These are phyloP conservation scores for Brachyopa scutellaris DNA, from an alignment of 2,888 invertebrate species.

Conservation along the genomic window DNA sequence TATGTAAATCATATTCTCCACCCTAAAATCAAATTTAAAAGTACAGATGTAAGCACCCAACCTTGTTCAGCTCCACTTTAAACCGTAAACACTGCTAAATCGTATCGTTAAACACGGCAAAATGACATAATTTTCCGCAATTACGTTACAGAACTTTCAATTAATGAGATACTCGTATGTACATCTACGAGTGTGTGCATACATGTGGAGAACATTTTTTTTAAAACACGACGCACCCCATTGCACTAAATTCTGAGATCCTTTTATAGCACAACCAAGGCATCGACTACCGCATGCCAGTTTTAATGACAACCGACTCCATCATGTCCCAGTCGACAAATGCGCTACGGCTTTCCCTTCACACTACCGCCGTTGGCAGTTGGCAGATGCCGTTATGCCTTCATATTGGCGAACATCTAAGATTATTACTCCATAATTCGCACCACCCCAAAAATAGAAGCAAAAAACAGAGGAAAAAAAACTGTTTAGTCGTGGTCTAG, in stretches of 20 bases:
- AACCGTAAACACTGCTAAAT: neutral
- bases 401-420: constrained; percentile 29
- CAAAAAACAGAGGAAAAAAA: constrained; percentile 38
- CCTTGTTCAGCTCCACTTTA: neutral
- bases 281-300: constrained; percentile 66
- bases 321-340: constrained; percentile 61
- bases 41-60: neutral
- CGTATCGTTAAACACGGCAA: neutral
- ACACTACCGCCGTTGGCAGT: neutral
- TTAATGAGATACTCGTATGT: no score
- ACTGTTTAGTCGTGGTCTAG: constrained; percentile 56
- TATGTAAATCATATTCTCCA: no score
- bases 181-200: no score
- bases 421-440: constrained; percentile 67
- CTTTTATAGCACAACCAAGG: constrained; percentile 58
- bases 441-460: constrained; percentile 66
- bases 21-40: no score
- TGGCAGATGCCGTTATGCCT: neutral
- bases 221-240: no score
- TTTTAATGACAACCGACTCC: constrained; percentile 68
- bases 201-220: no score
- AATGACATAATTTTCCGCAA: neutral
- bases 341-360: neutral
- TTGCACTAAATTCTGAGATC: constrained; percentile 64
- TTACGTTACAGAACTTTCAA: constrained; percentile 11